A percentile compares a stretch with the other conserved stretches of the same genome.
phyloP scores from a whole-genome alignment of 2,797 vertebrate genomes.

The Propithecus perrieri region DNA sequence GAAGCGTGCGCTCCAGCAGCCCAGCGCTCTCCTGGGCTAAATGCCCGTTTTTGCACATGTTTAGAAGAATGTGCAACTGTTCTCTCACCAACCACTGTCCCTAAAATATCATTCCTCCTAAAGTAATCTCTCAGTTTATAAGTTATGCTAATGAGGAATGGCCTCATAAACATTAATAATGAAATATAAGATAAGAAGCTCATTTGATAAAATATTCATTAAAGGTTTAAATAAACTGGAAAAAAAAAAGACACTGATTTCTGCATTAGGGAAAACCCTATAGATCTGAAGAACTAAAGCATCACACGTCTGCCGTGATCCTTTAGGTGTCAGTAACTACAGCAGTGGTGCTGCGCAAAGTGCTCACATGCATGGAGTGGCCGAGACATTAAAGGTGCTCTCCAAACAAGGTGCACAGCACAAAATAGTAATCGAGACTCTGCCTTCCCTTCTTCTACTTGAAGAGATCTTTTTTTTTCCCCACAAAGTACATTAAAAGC shows the following conservation, averaged over 20 bases:
- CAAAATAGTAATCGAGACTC: background rate
- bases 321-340: background rate
- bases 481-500: background rate
- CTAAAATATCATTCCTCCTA: background rate
- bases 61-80: background rate
- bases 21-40: background rate
- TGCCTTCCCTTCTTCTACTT: background rate
- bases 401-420: background rate
- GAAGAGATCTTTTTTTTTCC: background rate
- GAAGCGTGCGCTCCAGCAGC: background rate
- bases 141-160: constrained; percentile 66
- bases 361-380: rapidly evolving
- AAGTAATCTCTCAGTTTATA: constrained; percentile 13
- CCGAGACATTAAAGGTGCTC: background rate
- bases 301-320: background rate
- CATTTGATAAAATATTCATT: constrained; percentile 81
- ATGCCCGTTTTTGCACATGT: background rate
- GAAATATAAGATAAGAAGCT: constrained; percentile 68
- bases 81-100: background rate
- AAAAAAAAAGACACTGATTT: constrained; percentile 41
- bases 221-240: constrained; percentile 71
- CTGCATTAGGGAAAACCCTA: constrained; percentile 32
- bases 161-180: constrained; percentile 76
- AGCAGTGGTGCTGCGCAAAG: background rate
- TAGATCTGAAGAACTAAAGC: constrained; percentile 24